Conservation (phyloP, 2,113 vertebrate species). For the Fulmarus glacialis region DNA sequence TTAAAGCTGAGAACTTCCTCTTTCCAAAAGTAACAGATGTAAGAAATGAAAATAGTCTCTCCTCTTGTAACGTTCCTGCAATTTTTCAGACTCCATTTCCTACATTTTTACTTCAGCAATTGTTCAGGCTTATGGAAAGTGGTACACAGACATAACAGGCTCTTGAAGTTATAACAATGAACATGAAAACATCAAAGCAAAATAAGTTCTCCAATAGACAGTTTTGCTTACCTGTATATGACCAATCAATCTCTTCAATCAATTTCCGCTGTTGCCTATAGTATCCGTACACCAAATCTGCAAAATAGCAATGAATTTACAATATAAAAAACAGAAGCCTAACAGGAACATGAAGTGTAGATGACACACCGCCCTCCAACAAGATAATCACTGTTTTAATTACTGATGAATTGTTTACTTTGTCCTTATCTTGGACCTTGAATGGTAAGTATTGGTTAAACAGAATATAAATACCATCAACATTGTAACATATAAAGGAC, state of each 20-base stretch:
- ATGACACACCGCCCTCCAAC: accelerated
- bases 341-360: not conserved
- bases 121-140: not conserved
- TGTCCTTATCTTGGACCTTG: not conserved
- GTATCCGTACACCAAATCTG: conserved; percentile 83
- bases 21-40: not conserved
- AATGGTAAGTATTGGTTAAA: not conserved
- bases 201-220: not conserved
- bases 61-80: not conserved
- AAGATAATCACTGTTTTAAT: not conserved
- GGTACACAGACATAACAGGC: not conserved
- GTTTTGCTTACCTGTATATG: conserved; percentile 86
- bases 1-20: not conserved
- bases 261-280: conserved; percentile 92
- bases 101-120: not conserved
- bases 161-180: not conserved
- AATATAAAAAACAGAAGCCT: conserved; percentile 5
- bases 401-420: not conserved
- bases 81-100: not conserved
- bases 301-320: conserved; percentile 54
- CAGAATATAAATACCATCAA: not conserved
- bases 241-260: conserved; percentile 94
- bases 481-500: not conserved
- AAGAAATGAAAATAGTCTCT: not conserved
- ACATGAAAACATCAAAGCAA: not conserved